A percentile compares a stretch with the other conserved stretches of the same genome.
Conservation (phyloP, 2,888 invertebrate species). For the Dasypolia templi region DNA sequence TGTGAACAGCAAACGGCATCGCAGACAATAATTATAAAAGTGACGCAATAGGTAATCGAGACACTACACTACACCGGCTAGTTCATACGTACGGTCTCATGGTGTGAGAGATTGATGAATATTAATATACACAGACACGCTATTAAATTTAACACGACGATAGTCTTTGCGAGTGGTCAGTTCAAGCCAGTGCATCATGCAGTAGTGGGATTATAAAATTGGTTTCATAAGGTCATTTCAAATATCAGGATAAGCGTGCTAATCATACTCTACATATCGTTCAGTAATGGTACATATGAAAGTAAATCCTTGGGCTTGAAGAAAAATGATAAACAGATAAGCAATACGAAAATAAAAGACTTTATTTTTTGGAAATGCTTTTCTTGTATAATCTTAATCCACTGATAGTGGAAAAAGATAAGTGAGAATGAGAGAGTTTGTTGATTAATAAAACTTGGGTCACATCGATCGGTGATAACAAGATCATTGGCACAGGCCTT, state of each 20-base stretch:
- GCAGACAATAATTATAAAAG: slow-evolving; percentile 71
- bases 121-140: slow-evolving; percentile 57
- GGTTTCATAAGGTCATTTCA: not conserved
- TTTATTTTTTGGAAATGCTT: not conserved
- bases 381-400: not conserved
- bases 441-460: slow-evolving; percentile 56
- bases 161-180: slow-evolving; percentile 36
- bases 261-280: not conserved
- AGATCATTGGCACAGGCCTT: slow-evolving; percentile 66
- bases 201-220: not conserved
- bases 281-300: not conserved
- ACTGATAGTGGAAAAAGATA: slow-evolving; percentile 1
- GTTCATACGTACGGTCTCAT: slow-evolving; percentile 42
- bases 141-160: slow-evolving; percentile 33
- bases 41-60: slow-evolving; percentile 71
- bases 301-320: not conserved
- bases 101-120: slow-evolving; percentile 60
- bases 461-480: slow-evolving; percentile 45
- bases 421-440: slow-evolving; percentile 2
- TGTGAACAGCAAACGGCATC: slow-evolving; percentile 52
- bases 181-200: slow-evolving; percentile 1
- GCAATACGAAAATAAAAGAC: not conserved
- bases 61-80: slow-evolving; percentile 65
- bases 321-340: not conserved
- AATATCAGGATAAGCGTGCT: not conserved